Conservation (phyloP, 1,140 invertebrate species). For the Spodoptera frugiperda region DNA sequence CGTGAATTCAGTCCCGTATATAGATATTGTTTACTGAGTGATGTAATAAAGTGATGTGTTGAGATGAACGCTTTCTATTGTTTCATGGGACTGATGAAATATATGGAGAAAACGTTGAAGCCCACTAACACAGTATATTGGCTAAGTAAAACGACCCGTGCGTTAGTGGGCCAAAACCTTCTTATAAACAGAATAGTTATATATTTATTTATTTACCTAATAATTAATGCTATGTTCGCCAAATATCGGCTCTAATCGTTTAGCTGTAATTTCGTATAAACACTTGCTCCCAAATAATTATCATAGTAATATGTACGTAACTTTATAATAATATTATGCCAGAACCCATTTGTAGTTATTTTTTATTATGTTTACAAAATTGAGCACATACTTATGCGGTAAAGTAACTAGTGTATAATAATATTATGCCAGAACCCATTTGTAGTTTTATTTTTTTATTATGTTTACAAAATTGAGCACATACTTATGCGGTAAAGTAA, state of each 20-base stretch:
- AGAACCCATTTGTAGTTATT: conserved; percentile 35
- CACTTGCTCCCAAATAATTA: conserved; percentile 43
- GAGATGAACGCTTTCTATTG: not conserved
- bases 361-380: conserved; percentile 53
- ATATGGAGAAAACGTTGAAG: not conserved
- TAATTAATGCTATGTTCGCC: not conserved
- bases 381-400: conserved; percentile 54
- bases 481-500: conserved; percentile 50
- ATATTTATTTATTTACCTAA: conserved; percentile 25
- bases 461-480: conserved; percentile 58
- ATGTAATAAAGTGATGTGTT: conserved; percentile 37
- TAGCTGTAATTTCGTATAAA: conserved; percentile 32
- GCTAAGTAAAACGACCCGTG: conserved; percentile 10
- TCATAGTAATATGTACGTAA: conserved; percentile 42
- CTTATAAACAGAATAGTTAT: conserved; percentile 8
- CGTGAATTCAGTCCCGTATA: conserved; percentile 47
- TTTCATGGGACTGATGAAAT: conserved; percentile 29
- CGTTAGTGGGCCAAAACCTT: conserved; percentile 20
- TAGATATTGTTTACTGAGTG: conserved; percentile 20
- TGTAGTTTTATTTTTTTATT: conserved; percentile 24
- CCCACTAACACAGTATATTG: conserved; percentile 34
- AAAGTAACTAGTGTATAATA: conserved; percentile 55
- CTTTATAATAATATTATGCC: conserved; percentile 49
- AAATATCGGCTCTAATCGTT: conserved; percentile 24
- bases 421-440: too few species aligned